Evolutionary conservation across 2,113 vertebrate genomes (phyloP).

Genomic region (Crypturellus undulatus): DNA sequence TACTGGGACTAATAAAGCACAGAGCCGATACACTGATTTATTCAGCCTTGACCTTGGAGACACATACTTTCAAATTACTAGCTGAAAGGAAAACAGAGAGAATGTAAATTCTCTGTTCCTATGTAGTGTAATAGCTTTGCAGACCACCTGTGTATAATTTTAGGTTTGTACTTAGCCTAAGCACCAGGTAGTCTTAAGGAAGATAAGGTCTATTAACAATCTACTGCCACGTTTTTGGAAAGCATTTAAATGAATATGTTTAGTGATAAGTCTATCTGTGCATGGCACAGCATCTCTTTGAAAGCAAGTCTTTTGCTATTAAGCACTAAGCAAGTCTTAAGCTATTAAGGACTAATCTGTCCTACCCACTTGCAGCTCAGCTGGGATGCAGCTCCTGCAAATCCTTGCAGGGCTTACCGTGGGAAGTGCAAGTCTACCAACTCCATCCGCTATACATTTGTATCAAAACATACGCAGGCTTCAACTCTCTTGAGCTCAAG

Average conservation of each 20-base stretch:
- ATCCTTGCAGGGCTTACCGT: accelerated
- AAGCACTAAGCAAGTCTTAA: neutral
- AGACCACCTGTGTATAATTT: neutral
- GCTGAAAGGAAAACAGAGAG: neutral
- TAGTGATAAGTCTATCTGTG: neutral
- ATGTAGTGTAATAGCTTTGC: neutral
- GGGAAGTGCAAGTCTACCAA: neutral
- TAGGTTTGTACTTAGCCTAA: neutral
- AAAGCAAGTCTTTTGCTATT: neutral
- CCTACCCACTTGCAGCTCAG: accelerated
- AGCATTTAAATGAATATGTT: neutral
- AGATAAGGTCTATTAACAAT: neutral
- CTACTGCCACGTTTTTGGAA: neutral
- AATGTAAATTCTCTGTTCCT: neutral
- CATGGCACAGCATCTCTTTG: neutral
- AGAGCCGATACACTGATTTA: neutral
- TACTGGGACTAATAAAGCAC: neutral
- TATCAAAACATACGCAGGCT: neutral
- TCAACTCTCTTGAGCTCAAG: neutral
- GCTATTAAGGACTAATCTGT: neutral
- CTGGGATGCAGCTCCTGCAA: neutral
- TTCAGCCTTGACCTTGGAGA: neutral
- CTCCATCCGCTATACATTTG: neutral
- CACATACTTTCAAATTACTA: neutral
- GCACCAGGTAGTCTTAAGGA: neutral